Conservation (phyloP, 2,797 vertebrate species). For the Paramormyrops hopkinsi region DNA sequence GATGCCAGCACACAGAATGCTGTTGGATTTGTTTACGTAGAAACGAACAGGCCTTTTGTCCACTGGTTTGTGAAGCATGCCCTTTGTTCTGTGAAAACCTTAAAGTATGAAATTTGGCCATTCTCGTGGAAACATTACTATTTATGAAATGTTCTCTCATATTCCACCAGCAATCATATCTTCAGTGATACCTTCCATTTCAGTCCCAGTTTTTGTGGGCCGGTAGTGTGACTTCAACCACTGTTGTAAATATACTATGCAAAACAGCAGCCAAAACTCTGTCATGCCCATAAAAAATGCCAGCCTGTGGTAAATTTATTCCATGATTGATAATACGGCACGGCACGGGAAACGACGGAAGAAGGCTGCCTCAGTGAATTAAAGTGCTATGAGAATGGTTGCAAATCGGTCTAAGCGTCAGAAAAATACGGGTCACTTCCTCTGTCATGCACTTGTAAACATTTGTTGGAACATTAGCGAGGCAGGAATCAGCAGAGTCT, state of each 20-base stretch:
- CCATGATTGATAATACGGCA: background rate
- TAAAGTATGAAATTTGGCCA: background rate
- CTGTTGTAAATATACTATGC: background rate
- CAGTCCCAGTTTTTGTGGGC: background rate
- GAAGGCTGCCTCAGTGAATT: background rate
- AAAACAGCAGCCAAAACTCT: background rate
- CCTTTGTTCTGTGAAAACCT: slow-evolving; percentile 2
- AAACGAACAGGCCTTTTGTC: background rate
- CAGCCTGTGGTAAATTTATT: background rate
- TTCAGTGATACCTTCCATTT: background rate
- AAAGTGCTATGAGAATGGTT: slow-evolving; percentile 4
- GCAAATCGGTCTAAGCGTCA: background rate
- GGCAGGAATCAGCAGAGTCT: background rate
- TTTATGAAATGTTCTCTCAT: background rate
- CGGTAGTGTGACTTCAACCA: background rate
- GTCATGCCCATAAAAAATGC: background rate
- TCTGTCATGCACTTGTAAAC: slow-evolving; percentile 6
- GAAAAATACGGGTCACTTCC: background rate
- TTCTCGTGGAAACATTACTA: background rate
- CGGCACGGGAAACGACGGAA: background rate
- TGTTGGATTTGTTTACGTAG: slow-evolving; percentile 13
- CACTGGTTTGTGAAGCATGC: background rate
- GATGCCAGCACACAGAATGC: background rate
- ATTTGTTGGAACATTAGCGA: background rate
- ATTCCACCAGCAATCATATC: background rate